Conservation (phyloP, 2,797 vertebrate genomes). For the Melanotaenia maccullochi region DNA sequence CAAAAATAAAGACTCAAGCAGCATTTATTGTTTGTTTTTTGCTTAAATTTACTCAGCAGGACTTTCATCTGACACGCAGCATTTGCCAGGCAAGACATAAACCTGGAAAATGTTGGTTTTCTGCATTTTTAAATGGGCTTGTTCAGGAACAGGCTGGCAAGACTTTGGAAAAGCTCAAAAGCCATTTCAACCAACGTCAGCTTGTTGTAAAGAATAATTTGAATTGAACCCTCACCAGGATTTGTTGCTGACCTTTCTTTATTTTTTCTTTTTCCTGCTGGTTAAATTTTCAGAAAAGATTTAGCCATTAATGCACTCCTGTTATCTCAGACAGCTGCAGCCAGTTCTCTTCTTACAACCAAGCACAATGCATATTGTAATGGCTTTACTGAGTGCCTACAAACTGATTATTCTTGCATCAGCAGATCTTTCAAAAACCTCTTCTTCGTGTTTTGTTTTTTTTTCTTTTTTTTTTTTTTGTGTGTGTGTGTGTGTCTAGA, state of each 20-base stretch:
- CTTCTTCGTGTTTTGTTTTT: conserved; percentile 2
- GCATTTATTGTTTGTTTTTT: background rate
- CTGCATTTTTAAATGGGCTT: background rate
- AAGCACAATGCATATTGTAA: conserved; percentile 62
- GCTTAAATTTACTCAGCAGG: background rate
- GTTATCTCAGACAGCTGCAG: conserved; percentile 20
- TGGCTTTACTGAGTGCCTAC: conserved; percentile 65
- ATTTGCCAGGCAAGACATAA: background rate
- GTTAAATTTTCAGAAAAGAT: background rate
- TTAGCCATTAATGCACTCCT: background rate
- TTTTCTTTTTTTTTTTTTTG: no score
- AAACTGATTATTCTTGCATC: conserved; percentile 33
- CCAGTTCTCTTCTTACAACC: conserved; percentile 19
- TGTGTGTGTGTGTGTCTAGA: conserved; percentile 3
- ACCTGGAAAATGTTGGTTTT: background rate
- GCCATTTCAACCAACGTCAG: conserved; percentile 15
- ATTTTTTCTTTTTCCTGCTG: conserved; percentile 8
- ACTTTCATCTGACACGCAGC: conserved; percentile 10
- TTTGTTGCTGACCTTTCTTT: background rate
- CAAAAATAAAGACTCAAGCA: background rate
- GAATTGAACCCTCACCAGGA: background rate
- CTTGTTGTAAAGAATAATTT: conserved; percentile 1
- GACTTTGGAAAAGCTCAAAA: conserved; percentile 10
- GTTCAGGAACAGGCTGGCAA: background rate
- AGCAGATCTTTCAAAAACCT: conserved; percentile 25